Evolutionary conservation across 1,140 invertebrate genomes (phyloP).

Genomic region (Sminthurinus signatus): DNA sequence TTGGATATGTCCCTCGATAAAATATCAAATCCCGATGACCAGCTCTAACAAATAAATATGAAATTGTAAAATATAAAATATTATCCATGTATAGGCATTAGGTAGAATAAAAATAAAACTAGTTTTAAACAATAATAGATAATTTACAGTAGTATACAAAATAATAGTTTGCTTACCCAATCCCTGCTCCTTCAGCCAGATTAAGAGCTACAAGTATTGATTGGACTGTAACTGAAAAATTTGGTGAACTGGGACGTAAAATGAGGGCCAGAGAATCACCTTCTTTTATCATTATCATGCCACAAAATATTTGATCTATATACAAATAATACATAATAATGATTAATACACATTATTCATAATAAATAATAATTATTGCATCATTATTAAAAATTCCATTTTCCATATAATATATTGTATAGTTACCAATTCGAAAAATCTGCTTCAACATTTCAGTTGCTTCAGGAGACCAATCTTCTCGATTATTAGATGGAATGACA

Average conservation of each 20-base stretch:
- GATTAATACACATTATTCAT: too few relatives aligned
- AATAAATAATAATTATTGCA: neutral
- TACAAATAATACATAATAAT: neutral
- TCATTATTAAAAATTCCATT: neutral
- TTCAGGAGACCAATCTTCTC: neutral
- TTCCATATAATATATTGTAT: neutral
- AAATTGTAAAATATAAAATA: neutral
- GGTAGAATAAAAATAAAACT: neutral
- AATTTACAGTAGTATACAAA: neutral
- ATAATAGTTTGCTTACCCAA: neutral
- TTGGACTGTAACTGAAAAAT: neutral
- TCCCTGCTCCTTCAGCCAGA: neutral
- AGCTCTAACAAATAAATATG: neutral
- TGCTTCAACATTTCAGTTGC: neutral
- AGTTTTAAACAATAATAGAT: neutral
- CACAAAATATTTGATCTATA: neutral
- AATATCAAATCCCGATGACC: neutral
- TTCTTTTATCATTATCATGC: neutral
- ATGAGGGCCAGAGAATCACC: conserved; percentile 1
- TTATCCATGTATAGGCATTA: neutral
- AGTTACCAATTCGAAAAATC: neutral
- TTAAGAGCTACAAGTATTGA: neutral
- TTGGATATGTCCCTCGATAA: neutral
- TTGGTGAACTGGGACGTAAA: neutral
- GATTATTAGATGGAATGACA: neutral